Conservation (phyloP, 2,797 vertebrate genomes). For the Coilia nasus region DNA sequence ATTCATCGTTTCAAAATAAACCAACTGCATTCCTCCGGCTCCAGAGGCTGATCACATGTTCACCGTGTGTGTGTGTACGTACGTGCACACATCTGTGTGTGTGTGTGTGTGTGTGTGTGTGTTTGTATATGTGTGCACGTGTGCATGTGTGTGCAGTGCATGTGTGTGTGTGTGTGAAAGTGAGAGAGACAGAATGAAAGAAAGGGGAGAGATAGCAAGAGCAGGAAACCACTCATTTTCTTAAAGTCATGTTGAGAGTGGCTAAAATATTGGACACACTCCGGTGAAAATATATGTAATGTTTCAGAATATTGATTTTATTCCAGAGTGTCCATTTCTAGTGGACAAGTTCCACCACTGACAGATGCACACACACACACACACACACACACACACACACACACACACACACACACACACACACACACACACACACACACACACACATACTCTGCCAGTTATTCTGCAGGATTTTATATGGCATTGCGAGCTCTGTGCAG, state of each 20-base stretch:
- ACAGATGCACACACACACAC: background rate
- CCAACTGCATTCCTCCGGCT: constrained; percentile 23
- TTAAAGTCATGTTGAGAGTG: background rate
- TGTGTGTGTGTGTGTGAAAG: background rate
- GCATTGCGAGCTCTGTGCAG: background rate
- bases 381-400: no score
- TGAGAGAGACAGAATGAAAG: background rate
- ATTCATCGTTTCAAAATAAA: constrained; percentile 41
- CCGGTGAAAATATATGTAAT: constrained; percentile 3
- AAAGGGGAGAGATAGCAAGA: background rate
- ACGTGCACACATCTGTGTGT: background rate
- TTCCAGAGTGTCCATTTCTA: background rate
- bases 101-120: background rate
- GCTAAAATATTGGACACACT: background rate
- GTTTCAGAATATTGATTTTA: background rate
- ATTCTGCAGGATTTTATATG: background rate
- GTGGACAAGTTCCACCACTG: background rate
- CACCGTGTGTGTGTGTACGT: background rate
- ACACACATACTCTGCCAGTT: no score
- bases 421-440: no score
- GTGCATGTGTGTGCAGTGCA: background rate
- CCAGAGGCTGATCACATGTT: constrained; percentile 28
- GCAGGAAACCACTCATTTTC: background rate
- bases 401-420: no score
- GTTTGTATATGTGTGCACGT: background rate